Conservation (phyloP, 2,888 invertebrate species). For the Drosophila borborema region DNA sequence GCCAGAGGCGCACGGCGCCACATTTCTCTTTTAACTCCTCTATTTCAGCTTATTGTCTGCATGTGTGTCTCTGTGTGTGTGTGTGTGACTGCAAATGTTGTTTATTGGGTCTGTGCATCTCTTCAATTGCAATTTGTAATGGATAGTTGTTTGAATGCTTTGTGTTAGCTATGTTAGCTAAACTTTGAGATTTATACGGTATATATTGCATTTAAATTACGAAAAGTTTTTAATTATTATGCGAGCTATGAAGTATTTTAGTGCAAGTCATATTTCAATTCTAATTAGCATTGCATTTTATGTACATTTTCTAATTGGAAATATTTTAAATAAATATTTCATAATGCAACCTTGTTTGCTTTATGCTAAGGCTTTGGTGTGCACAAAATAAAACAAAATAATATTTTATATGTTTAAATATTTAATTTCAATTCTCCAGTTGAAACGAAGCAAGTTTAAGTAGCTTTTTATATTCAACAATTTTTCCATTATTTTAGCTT, state of each 20-base stretch:
- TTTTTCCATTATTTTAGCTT: no score
- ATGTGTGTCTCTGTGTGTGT: background rate
- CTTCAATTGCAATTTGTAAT: conserved; percentile 10
- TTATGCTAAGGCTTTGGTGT: background rate
- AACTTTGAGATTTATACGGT: background rate
- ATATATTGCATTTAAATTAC: background rate
- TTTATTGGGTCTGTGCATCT: conserved; percentile 7
- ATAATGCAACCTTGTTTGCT: no score
- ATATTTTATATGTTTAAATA: background rate
- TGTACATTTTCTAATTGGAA: background rate
- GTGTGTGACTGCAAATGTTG: background rate
- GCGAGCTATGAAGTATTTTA: background rate
- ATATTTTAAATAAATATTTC: background rate
- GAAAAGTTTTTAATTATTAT: background rate
- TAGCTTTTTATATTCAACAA: no score
- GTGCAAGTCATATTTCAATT: background rate
- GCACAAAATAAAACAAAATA: background rate
- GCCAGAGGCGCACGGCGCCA: conserved; percentile 34
- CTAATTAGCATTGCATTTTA: background rate
- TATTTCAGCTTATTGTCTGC: conserved; percentile 1
- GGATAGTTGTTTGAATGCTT: background rate
- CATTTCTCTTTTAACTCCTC: conserved; percentile 16
- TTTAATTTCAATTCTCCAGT: background rate
- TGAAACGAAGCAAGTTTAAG: no score
- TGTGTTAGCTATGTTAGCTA: background rate